Evolutionary conservation across 2,888 invertebrate genomes (phyloP).

Genomic region (Nudaria mundana): DNA sequence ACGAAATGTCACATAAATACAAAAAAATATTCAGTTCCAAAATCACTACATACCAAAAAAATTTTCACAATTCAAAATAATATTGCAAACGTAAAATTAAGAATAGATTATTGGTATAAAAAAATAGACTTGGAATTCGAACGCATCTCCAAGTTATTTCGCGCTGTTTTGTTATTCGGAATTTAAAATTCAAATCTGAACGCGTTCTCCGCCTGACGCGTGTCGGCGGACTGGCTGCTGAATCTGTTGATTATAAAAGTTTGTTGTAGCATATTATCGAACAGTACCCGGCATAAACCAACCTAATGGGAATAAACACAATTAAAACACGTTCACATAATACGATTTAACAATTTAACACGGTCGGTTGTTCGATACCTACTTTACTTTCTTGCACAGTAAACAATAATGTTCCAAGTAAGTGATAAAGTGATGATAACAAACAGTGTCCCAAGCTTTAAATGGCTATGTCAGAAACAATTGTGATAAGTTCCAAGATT

Average conservation of each 20-base stretch:
- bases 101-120: too few relatives aligned
- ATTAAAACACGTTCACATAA: constrained; percentile 41
- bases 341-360: constrained; percentile 37
- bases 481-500: too few relatives aligned
- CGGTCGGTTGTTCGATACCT: constrained; percentile 44
- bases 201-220: constrained; percentile 49
- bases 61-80: neutral
- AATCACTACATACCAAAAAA: neutral
- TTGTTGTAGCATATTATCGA: constrained; percentile 53
- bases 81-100: constrained; percentile 4
- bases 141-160: constrained; percentile 13
- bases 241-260: constrained; percentile 48
- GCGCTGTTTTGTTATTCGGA: constrained; percentile 36
- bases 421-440: too few relatives aligned
- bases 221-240: constrained; percentile 61
- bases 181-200: constrained; percentile 27
- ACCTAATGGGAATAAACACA: constrained; percentile 58
- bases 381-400: constrained; percentile 60
- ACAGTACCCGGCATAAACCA: constrained; percentile 69
- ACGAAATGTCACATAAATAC: constrained; percentile 34
- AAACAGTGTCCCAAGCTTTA: too few relatives aligned
- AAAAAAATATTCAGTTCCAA: constrained; percentile 4
- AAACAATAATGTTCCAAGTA: constrained; percentile 16
- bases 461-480: too few relatives aligned
- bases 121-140: too few relatives aligned